These are phyloP conservation scores for Stigmatopora nigra DNA, from an alignment of 2,113 vertebrate species.

Conservation along the genomic window DNA sequence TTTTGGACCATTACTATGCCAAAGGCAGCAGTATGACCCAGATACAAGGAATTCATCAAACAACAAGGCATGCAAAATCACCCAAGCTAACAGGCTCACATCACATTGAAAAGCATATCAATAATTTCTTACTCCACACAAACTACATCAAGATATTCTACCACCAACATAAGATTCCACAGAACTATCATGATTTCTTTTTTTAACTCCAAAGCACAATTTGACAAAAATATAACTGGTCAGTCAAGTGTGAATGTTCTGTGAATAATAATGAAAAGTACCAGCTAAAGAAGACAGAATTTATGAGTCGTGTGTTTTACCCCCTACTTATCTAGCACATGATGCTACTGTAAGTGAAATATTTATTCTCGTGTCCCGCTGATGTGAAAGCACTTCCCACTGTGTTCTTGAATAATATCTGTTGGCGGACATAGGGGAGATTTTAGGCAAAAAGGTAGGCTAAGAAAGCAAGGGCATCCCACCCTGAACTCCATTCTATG, in stretches of 20 bases:
- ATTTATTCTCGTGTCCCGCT: conserved; percentile 36
- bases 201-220: not conserved
- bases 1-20: conserved; percentile 33
- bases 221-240: not conserved
- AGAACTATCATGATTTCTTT: not conserved
- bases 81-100: conserved; percentile 14
- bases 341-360: conserved; percentile 47
- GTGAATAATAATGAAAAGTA: conserved; percentile 50
- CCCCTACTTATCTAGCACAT: conserved; percentile 43
- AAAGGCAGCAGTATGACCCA: conserved; percentile 38
- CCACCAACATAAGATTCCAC: not conserved
- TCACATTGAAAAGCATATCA: conserved; percentile 32
- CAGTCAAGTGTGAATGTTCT: conserved; percentile 3
- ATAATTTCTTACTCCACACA: not conserved
- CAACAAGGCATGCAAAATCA: conserved; percentile 8
- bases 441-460: not conserved
- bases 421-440: not conserved
- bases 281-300: conserved; percentile 26
- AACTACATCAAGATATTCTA: not conserved
- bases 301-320: conserved; percentile 53
- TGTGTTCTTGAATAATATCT: conserved; percentile 8
- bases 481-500: not conserved
- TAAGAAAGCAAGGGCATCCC: not conserved
- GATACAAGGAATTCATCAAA: conserved; percentile 26
- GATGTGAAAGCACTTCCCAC: conserved; percentile 33